Conservation (phyloP, 1,140 invertebrate genomes). For the Ceratoteleas bidentatus region DNA sequence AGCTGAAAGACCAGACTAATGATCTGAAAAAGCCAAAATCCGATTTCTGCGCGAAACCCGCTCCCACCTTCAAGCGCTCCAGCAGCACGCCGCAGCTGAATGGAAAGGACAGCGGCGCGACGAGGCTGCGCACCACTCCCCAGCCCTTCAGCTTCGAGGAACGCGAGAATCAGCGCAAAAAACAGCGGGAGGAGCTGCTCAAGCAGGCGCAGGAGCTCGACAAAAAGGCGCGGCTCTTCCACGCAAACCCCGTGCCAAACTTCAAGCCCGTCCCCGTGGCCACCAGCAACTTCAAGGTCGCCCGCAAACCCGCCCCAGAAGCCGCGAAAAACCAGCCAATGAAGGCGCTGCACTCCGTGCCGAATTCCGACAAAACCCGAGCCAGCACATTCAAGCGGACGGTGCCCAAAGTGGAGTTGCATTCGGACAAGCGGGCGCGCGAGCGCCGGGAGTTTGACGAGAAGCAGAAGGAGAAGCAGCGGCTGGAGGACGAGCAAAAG, state of each 20-base stretch:
- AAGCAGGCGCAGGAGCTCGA: slow-evolving; percentile 79
- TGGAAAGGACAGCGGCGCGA: slow-evolving; percentile 16
- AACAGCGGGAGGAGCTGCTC: slow-evolving; percentile 81
- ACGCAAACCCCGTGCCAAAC: slow-evolving; percentile 80
- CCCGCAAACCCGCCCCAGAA: slow-evolving; percentile 30
- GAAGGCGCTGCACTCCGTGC: slow-evolving; percentile 63
- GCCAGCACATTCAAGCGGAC: slow-evolving; percentile 42
- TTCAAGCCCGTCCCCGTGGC: slow-evolving; percentile 73
- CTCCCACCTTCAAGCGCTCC: slow-evolving; percentile 68
- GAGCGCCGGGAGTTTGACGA: slow-evolving; percentile 75
- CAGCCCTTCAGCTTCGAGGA: slow-evolving; percentile 83
- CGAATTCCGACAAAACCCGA: slow-evolving; percentile 18
- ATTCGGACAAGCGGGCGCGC: slow-evolving; percentile 75
- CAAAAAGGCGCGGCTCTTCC: slow-evolving; percentile 78
- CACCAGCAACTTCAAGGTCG: slow-evolving; percentile 48
- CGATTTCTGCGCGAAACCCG: slow-evolving; percentile 80
- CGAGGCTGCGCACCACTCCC: slow-evolving; percentile 47
- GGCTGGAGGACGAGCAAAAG: slow-evolving; percentile 62
- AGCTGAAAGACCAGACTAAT: too few species aligned
- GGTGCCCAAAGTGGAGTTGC: slow-evolving; percentile 67
- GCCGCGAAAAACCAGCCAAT: slow-evolving; percentile 31
- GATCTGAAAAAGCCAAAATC: slow-evolving; percentile 70
- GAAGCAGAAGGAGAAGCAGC: slow-evolving; percentile 73
- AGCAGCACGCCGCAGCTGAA: slow-evolving; percentile 28
- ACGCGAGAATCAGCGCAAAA: slow-evolving; percentile 76